Conservation (phyloP, 2,113 vertebrate genomes). For the Ptyas mucosa region DNA sequence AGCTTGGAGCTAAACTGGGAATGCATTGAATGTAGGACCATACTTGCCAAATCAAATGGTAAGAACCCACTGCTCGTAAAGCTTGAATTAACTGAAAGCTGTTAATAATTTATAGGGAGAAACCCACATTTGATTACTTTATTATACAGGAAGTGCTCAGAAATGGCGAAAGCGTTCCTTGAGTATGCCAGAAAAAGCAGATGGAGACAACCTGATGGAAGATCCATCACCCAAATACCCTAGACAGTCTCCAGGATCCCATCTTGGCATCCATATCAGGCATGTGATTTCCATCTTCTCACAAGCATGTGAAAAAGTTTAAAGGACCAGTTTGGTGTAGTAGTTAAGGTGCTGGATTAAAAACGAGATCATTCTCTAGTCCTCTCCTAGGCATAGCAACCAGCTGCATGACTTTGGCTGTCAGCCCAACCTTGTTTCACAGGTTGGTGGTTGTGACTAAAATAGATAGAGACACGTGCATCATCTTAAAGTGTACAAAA, state of each 20-base stretch:
- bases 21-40: conserved; percentile 81
- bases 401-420: not conserved
- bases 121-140: conserved; percentile 20
- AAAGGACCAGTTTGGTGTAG: not conserved
- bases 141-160: conserved; percentile 58
- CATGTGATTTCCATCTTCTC: conserved; percentile 56
- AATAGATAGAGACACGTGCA: not conserved
- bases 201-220: conserved; percentile 62
- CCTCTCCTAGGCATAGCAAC: not conserved
- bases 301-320: conserved; percentile 12
- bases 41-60: conserved; percentile 80
- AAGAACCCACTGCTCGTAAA: conserved; percentile 18
- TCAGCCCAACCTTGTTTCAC: not conserved
- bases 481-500: not conserved
- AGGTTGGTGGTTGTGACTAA: not conserved
- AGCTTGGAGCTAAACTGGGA: conserved; percentile 81
- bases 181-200: conserved; percentile 54
- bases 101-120: not conserved
- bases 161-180: conserved; percentile 60
- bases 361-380: not conserved
- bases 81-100: not conserved
- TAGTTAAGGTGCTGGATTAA: not conserved
- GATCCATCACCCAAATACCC: conserved; percentile 71
- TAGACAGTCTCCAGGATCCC: conserved; percentile 64
- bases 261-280: conserved; percentile 62